These are phyloP conservation scores for Lottia scabra DNA, from an alignment of 2,888 invertebrate genomes.

Conservation along the genomic window DNA sequence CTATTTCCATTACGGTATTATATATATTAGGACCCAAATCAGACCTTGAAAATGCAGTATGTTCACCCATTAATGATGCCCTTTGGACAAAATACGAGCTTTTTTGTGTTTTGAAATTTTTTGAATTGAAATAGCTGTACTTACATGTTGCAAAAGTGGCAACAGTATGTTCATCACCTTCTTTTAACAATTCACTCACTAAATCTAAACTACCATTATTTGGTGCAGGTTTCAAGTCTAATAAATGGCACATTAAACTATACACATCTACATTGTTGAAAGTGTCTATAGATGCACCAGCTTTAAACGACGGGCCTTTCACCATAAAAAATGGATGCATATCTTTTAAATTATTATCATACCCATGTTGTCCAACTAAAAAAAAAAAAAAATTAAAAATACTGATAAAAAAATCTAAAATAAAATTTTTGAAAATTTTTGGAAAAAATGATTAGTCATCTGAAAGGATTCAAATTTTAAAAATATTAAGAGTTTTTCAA, in stretches of 20 bases:
- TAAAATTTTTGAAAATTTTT: too few species aligned
- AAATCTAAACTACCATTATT: conserved; percentile 60
- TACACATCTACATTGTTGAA: conserved; percentile 67
- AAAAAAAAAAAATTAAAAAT: conserved; percentile 5
- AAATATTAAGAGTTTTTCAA: too few species aligned
- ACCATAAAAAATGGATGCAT: conserved; percentile 83
- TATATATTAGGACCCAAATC: too few species aligned
- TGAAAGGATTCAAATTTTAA: too few species aligned
- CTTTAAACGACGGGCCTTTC: conserved; percentile 72
- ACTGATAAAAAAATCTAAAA: too few species aligned
- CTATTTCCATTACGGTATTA: too few species aligned
- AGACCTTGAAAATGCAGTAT: too few species aligned
- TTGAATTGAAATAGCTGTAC: too few species aligned
- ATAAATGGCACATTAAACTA: conserved; percentile 63
- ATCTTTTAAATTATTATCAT: conserved; percentile 70
- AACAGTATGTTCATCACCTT: conserved; percentile 23
- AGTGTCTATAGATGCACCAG: conserved; percentile 40
- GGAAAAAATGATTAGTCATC: too few species aligned
- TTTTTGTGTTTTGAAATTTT: too few species aligned
- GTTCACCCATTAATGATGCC: too few species aligned
- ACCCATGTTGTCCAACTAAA: conserved; percentile 67
- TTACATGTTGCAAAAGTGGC: conserved; percentile 51
- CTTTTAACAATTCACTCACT: conserved; percentile 41
- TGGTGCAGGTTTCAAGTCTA: conserved; percentile 56
- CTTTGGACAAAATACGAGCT: too few species aligned